phyloP scores from a whole-genome alignment of 2,113 vertebrate genomes.

The Grammomys dolichurus region DNA sequence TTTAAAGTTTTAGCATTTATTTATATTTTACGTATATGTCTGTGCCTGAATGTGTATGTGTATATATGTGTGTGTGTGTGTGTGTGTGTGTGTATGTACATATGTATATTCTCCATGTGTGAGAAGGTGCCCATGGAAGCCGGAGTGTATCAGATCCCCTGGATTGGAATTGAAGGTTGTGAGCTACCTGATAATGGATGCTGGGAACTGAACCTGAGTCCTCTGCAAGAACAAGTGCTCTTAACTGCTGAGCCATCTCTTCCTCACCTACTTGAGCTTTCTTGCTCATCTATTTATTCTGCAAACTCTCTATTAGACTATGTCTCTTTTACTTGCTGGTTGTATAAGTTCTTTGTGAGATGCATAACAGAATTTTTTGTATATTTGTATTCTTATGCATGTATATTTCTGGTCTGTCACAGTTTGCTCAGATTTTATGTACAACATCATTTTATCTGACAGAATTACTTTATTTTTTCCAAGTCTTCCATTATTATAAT shows the following conservation, averaged over 20 bases:
- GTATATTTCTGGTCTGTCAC: not conserved
- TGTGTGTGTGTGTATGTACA: not conserved
- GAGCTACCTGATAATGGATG: not conserved
- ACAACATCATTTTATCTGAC: not conserved
- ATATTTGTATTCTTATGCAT: constrained; percentile 16
- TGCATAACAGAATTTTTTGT: constrained; percentile 39
- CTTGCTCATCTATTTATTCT: constrained; percentile 35
- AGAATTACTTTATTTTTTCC: constrained; percentile 12
- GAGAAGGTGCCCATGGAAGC: not conserved
- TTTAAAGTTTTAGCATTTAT: not conserved
- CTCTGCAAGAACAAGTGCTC: not conserved
- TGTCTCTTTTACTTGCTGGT: constrained; percentile 33
- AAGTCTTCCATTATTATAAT: constrained; percentile 28
- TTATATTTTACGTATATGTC: not conserved
- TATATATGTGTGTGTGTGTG: no score
- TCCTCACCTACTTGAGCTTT: not conserved
- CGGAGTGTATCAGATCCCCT: not conserved
- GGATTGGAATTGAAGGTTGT: not conserved
- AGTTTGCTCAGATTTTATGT: constrained; percentile 35
- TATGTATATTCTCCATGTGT: not conserved
- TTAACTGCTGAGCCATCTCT: not conserved
- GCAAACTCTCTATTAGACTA: constrained; percentile 41
- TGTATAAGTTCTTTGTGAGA: constrained; percentile 39
- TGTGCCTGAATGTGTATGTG: no score
- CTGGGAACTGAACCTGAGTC: not conserved